Conservation (phyloP, 2,888 invertebrate genomes). For the Pimpla rufipes region DNA sequence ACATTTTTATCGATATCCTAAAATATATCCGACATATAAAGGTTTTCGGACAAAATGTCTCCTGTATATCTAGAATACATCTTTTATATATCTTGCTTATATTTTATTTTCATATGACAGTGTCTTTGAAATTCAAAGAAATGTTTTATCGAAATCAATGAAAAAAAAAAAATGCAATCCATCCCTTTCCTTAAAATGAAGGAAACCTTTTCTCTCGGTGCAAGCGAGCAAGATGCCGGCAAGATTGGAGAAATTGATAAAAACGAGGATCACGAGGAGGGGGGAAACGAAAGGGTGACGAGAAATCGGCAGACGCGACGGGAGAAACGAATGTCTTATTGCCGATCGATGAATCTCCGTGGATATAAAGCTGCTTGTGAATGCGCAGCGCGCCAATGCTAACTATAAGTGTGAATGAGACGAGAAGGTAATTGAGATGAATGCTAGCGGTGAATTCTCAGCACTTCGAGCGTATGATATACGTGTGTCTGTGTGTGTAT, state of each 20-base stretch:
- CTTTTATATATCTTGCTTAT: too few species aligned
- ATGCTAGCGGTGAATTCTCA: constrained; percentile 41
- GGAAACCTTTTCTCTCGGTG: too few species aligned
- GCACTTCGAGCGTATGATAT: constrained; percentile 17
- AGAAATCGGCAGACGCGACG: neutral
- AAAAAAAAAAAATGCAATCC: too few species aligned
- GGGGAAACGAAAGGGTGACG: neutral
- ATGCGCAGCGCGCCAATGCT: neutral
- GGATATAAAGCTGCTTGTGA: constrained; percentile 10
- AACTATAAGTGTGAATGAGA: constrained; percentile 44
- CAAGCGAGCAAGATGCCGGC: too few species aligned
- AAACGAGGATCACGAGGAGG: neutral
- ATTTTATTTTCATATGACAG: too few species aligned
- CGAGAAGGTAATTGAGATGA: constrained; percentile 48
- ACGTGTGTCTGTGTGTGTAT: neutral
- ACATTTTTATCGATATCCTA: too few species aligned
- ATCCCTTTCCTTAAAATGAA: too few species aligned
- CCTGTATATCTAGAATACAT: too few species aligned
- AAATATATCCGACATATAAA: too few species aligned
- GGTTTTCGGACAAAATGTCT: too few species aligned
- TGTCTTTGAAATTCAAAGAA: too few species aligned
- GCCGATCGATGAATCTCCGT: constrained; percentile 48
- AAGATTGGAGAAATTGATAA: constrained; percentile 6
- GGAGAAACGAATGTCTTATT: neutral
- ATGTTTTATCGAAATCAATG: too few species aligned